Evolutionary conservation across 2,113 vertebrate species (phyloP).

Genomic region (Sapajus apella): DNA sequence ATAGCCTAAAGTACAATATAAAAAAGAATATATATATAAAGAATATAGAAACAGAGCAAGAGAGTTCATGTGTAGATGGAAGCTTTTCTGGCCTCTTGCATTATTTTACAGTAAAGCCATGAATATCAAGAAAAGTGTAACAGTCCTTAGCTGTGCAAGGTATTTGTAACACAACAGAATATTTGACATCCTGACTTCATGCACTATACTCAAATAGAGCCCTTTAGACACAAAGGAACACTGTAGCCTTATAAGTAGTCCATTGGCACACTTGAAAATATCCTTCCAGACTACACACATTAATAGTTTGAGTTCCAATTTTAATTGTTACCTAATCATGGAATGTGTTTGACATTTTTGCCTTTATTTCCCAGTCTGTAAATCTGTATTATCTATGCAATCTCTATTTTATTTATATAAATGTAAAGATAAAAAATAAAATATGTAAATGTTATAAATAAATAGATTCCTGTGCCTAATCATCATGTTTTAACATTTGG

Average conservation of each 20-base stretch:
- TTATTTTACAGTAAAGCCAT: not conserved
- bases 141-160: rapidly evolving
- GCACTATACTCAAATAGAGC: not conserved
- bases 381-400: not conserved
- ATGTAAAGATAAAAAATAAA: not conserved
- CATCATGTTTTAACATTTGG: not conserved
- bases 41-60: not conserved
- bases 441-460: not conserved
- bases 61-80: not conserved
- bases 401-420: not conserved
- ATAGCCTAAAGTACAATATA: too few species aligned
- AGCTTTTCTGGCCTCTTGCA: not conserved
- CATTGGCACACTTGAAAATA: not conserved
- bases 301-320: not conserved
- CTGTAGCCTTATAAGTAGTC: not conserved
- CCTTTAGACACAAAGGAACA: not conserved
- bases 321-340: not conserved
- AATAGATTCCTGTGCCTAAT: not conserved
- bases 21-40: not conserved
- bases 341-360: not conserved
- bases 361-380: not conserved
- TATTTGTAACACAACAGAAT: not conserved
- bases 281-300: not conserved
- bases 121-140: not conserved
- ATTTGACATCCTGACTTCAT: not conserved